Evolutionary conservation across 2,113 vertebrate species (phyloP).

Genomic region (Odocoileus hemionus): DNA sequence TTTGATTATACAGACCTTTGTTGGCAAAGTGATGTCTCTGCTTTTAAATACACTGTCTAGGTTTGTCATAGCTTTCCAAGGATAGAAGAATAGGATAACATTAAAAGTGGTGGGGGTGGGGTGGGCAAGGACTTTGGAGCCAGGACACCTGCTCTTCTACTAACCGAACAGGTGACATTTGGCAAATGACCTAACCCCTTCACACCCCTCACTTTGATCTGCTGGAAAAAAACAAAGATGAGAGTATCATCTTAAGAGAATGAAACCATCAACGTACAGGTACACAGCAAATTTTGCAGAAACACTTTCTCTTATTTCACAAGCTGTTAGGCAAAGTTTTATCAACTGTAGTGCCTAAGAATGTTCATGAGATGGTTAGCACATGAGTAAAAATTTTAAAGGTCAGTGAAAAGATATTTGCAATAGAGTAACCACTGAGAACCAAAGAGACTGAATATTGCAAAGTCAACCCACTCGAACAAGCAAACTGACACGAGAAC

Average conservation of each 20-base stretch:
- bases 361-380: background rate
- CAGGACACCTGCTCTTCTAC: background rate
- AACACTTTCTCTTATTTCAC: background rate
- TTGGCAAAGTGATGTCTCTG: background rate
- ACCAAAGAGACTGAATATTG: fast-evolving
- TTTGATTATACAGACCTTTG: background rate
- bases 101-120: background rate
- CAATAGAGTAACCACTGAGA: background rate
- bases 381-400: background rate
- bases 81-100: background rate
- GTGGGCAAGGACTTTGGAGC: background rate
- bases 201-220: background rate
- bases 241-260: background rate
- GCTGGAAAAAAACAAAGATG: background rate
- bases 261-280: background rate
- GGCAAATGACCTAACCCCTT: background rate
- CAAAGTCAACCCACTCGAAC: background rate
- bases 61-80: background rate
- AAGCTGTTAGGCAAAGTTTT: background rate
- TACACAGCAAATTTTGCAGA: fast-evolving
- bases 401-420: background rate
- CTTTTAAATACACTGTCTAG: background rate
- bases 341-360: background rate
- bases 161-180: background rate
- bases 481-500: background rate